Conservation (phyloP, 2,797 vertebrate genomes). For the Geotrypetes seraphini region DNA sequence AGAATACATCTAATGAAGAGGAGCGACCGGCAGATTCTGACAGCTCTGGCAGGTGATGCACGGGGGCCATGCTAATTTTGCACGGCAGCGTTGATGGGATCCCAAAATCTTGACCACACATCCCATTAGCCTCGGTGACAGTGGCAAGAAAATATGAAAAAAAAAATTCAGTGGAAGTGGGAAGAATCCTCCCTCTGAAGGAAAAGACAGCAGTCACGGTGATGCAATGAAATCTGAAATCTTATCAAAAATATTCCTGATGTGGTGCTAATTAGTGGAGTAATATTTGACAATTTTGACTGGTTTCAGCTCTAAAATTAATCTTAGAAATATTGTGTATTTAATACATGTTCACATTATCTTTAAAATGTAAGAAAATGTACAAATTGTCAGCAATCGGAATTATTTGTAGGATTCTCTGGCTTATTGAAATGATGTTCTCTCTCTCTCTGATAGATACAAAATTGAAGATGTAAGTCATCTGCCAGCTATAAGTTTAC, state of each 20-base stretch:
- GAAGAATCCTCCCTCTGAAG: slow-evolving; percentile 46
- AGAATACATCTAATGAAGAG: slow-evolving; percentile 80
- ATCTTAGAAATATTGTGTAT: too few relatives aligned
- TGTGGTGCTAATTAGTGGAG: slow-evolving; percentile 38
- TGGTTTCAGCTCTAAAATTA: too few relatives aligned
- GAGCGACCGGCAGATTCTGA: slow-evolving; percentile 68
- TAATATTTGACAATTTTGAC: neutral
- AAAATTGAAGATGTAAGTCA: too few relatives aligned
- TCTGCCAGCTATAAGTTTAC: too few relatives aligned
- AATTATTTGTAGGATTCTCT: too few relatives aligned
- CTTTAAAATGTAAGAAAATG: too few relatives aligned
- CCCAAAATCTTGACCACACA: slow-evolving; percentile 96
- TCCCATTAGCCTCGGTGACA: slow-evolving; percentile 98
- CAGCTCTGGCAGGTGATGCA: slow-evolving; percentile 96
- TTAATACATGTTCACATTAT: too few relatives aligned
- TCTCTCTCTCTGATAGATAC: too few relatives aligned
- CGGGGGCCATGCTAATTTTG: slow-evolving; percentile 89
- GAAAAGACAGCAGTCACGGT: slow-evolving; percentile 47
- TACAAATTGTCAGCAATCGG: too few relatives aligned
- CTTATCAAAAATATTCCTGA: slow-evolving; percentile 53
- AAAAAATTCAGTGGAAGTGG: slow-evolving; percentile 41
- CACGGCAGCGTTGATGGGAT: slow-evolving; percentile 88
- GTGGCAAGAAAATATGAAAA: slow-evolving; percentile 76
- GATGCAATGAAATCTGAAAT: slow-evolving; percentile 52
- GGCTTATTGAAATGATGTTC: too few relatives aligned